Evolutionary conservation across 2,888 invertebrate species (phyloP), one percentile per base, ranked within the genome.

Genomic region (Marasmarcha lunaedactyla): DNA sequence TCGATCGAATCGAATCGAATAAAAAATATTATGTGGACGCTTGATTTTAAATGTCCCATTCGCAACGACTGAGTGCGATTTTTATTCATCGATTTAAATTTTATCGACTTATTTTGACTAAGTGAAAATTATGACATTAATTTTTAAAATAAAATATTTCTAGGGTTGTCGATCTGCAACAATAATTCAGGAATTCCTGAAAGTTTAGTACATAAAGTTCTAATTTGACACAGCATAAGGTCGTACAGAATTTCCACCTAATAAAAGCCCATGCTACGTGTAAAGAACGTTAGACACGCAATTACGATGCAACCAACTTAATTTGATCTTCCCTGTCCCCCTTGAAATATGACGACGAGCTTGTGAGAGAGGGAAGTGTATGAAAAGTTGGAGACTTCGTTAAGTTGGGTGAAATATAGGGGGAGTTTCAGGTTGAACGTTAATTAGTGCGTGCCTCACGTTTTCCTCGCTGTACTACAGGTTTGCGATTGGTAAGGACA

Each of bases 181-280:
- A 20, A 20, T 30, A 30, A 30, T 3, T 30, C 3, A 30, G 4
- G 9, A 30, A n/a, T 30, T 4, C 30, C 30, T 30, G 2, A 30
- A 30, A 11, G 11, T 9, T 30, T 30, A 11, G 62, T 64, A 67
- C 65, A 71, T 71, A 77, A 30, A 30, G 3, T n/a, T 38, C 36
- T 38, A 35, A 43, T 40, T 43, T 38, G 41, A 43, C 30, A 30
- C 9, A 67, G 63, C 67, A 52, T 68, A 71, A 65, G 69, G 60
- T 66, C 68, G 67, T 76, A 71, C 66, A 76, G 74, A 74, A 76
- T 81, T 83, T 77, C 76, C 76, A 81, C 81, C 76, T 81, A 81
- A 81, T 83, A 81, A 81, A 79, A 79, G 78, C 62, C 71, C 71
- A 56, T 64, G 71, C 76, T 78, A 79, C 76, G 77, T 72, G 76